Evolutionary conservation across 2,888 invertebrate species (phyloP).

Genomic region (Spisula solida): DNA sequence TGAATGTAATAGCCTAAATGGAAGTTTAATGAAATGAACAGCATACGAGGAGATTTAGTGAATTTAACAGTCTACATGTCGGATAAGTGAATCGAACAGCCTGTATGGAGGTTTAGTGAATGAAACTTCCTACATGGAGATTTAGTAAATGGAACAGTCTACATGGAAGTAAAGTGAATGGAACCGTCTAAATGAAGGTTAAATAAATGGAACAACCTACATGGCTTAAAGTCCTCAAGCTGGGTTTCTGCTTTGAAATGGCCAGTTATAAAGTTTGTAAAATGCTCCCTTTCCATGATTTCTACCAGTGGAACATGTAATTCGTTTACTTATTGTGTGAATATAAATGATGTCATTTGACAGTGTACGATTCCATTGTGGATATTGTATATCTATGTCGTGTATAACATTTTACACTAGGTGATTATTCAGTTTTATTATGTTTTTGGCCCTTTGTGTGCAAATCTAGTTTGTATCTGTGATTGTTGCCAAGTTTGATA

Average conservation of each 20-base stretch:
- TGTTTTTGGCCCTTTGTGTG: not conserved
- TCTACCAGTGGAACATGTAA: not conserved
- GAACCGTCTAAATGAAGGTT: no score
- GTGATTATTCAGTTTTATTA: not conserved
- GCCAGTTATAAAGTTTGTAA: not conserved
- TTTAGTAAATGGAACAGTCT: no score
- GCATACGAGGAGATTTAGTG: no score
- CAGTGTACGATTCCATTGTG: not conserved
- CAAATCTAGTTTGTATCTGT: conserved; percentile 2
- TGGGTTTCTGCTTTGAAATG: not conserved
- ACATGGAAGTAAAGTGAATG: no score
- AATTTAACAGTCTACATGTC: no score
- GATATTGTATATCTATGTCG: not conserved
- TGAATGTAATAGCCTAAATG: no score
- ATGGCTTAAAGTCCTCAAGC: not conserved
- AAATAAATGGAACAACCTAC: not conserved
- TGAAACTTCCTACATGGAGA: no score
- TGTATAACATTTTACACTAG: conserved; percentile 1
- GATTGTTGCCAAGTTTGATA: conserved; percentile 1
- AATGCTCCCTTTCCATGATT: conserved; percentile 15
- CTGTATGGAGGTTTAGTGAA: no score
- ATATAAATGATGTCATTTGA: conserved; percentile 3
- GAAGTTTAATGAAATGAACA: no score
- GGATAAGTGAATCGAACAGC: no score
- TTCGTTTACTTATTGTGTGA: conserved; percentile 16